Base-by-base conservation (phyloP, 2,797 vertebrate genomes). In the Danionella dracula region DNA sequence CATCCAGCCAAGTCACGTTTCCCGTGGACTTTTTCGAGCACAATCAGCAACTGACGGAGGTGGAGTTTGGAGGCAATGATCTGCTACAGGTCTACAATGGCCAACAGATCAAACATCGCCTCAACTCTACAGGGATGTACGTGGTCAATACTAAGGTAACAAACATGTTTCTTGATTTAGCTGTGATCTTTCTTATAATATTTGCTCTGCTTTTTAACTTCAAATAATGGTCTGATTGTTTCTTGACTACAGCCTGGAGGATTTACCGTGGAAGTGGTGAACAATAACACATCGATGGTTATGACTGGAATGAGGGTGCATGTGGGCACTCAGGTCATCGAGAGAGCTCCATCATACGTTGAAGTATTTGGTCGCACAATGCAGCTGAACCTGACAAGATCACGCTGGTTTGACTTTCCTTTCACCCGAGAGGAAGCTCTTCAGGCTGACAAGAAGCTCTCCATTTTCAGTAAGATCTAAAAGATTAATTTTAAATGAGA, bases 11-110 rank as follows among this genome's bases (percentile, higher is more conserved):
- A 75, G 92, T 99, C 75, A 98, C 92, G 16, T 99, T 99, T 78
- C 97, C 97, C 10, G 96, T 99, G 19, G 97, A 99, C 83, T 99
- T 99, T 86, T 99, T 99, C 66, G 97, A 99, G 72, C 96, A 98
- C 87, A 99, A 99, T 83, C 96, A 98, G 78, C 97, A 99, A 66
- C 89, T 99, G 66, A 97, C 96, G 0, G 97, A 99, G 1, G 94
- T 99, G 71, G 97, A 99, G 80, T 99, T 98, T 4, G 96, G 96
- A 0, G 97, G 97, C 27, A 99, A 98, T 2, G 97, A 99, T 77
- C 90, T 99, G 67, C 84, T 99, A 54, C 97, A 99, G 82, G 94
- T 99, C 61, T 99, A 99, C 81, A 99, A 99, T 0, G 96, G 94
- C 37, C 96, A 99, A 76, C 97, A 99, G 87, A 99, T 99, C 70